Evolutionary conservation across 1,140 invertebrate genomes (phyloP), one percentile per base, ranked within the genome.

Genomic region (Ceratina australensis): DNA sequence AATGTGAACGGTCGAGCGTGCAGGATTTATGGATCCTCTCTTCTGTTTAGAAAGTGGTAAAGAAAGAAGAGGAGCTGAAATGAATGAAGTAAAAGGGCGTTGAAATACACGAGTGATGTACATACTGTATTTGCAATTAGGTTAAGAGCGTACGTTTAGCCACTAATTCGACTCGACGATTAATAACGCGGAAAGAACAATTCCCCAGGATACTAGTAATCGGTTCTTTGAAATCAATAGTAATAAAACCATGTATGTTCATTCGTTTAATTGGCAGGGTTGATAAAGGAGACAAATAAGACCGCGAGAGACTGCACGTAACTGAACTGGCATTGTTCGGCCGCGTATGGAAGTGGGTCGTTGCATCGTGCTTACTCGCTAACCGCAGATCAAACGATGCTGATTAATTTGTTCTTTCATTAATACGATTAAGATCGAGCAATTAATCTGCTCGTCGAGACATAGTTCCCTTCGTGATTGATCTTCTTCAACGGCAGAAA

Each of bases 291-390:
- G 20, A 54, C 49, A 71, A 63, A 77, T 61, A 69, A 63, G 57
- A 77, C 22, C 20, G 13, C 47, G 57, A 60, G n/a, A 76, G 65
- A 68, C 15, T 33, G 7, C n/a, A 71, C 64, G 69, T 66, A 84
- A 80, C 47, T 67, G 42, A 60, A 72, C 79, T 83, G 49, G 60
- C 42, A 68, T 80, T 83, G 72, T 79, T 54, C 67, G 20, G 66
- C 59, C 72, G 63, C 61, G 66, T 69, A 67, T 81, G 47, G 50
- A 90, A 87, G 67, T 89, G 79, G 89, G 87, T 90, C 89, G 84
- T 79, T 84, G 87, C 88, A 84, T 87, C 81, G 60, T 57, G 65
- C 33, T 42, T 33, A 7, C 33, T 33, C 10, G 10, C 33, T 42
- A 42, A 84, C 67, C 61, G 54, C 26, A 66, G 60, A 82, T 73